phyloP scores from a whole-genome alignment of 2,113 vertebrate species.

The Garra rufa region DNA sequence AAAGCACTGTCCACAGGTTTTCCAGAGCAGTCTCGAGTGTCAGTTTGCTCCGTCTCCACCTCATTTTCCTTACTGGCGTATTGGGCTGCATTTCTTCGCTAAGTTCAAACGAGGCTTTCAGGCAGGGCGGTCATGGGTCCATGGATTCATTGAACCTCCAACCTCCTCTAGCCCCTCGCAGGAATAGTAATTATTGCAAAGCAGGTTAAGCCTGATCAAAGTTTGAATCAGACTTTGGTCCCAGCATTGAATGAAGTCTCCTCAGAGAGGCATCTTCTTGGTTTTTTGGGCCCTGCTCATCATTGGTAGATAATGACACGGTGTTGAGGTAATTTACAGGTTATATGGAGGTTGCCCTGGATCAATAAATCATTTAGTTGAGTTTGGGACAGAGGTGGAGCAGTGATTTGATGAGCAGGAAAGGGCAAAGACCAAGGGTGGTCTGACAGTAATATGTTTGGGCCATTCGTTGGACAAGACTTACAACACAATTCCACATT shows the following conservation, averaged over 20 bases:
- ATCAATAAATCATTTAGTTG: constrained; percentile 80
- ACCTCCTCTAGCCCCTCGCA: constrained; percentile 50
- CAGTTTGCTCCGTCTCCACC: background rate
- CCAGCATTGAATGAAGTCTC: constrained; percentile 68
- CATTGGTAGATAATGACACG: constrained; percentile 72
- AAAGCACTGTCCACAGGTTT: background rate
- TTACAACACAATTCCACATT: constrained; percentile 44
- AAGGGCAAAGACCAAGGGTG: constrained; percentile 52
- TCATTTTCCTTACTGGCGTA: constrained; percentile 26
- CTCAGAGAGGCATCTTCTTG: constrained; percentile 64
- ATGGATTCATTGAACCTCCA: constrained; percentile 56
- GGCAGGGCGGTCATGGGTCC: constrained; percentile 47
- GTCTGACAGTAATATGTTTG: constrained; percentile 43
- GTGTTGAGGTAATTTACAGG: constrained; percentile 75
- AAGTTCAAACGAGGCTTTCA: constrained; percentile 55
- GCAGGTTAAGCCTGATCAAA: constrained; percentile 61
- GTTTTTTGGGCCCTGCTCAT: constrained; percentile 67
- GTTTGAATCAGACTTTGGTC: constrained; percentile 58
- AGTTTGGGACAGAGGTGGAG: constrained; percentile 58
- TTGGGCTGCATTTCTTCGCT: constrained; percentile 41
- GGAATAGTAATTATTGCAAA: constrained; percentile 60
- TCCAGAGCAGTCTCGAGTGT: background rate
- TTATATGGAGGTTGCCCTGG: constrained; percentile 72
- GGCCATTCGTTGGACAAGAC: constrained; percentile 13
- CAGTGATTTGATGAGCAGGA: constrained; percentile 28